Base-by-base conservation (phyloP, 2,113 vertebrate species). In the Raja brachyura region DNA sequence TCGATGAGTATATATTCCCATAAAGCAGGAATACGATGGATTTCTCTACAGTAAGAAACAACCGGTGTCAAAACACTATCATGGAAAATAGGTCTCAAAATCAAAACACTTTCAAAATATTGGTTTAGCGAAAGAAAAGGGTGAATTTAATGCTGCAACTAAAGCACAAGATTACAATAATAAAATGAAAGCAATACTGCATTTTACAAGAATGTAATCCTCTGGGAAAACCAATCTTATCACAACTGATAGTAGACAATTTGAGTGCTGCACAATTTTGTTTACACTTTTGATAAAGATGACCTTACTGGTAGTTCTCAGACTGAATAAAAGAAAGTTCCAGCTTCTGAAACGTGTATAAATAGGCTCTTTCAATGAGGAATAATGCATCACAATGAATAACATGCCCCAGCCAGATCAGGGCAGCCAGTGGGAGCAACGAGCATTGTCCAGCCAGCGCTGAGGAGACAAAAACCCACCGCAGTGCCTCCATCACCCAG, bases 381-480 rank as follows among this genome's bases (percentile, higher is more conserved):
- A 48, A 92, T 88, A 92, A 73, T 92, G 88, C 28, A 92, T n/a
- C 68, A 92, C 88, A 73, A 25, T 70, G 88, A 92, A 92, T 54
- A 68, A 92, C 90, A 14, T 73, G 33, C 39, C 31, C 90, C 39
- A 70, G 22, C 20, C 61, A 31, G 48, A 39, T 31, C 63, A 70
- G 88, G 33, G 31, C 86, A 10, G 88, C 66, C 31, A 73, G 31
- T 73, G 14, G 33, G 88, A 92, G 63, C 66, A 92, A 73, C 70
- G 48, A 25, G 20, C 66, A 70, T 66, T 70, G 31, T 39, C 66
- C 66, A 92, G 63, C 66, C 68, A 66, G 5, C 33, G n/a, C 70
- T 88, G 73, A 73, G 88, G 73, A 92, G 88, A 92, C 66, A 92
- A 73, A 70, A 92, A 48, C 90, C 73, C 66, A 39, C 66, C 66